Conservation (phyloP, 2,888 invertebrate species). For the Drosophila quasianomalipes region DNA sequence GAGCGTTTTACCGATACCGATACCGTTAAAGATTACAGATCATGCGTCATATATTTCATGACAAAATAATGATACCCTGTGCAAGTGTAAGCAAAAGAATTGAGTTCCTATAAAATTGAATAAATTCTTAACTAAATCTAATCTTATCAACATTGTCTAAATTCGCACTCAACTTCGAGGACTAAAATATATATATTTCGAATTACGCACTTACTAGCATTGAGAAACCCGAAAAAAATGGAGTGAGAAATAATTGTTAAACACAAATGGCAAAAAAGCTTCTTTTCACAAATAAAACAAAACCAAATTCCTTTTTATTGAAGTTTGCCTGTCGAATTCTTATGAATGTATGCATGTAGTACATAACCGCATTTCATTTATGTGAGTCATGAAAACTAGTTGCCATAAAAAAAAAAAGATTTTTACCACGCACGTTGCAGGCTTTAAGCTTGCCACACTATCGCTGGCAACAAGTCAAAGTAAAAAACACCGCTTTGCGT, state of each 20-base stretch:
- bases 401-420: conserved; percentile 32
- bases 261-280: not conserved
- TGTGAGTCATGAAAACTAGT: conserved; percentile 46
- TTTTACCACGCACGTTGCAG: conserved; percentile 30
- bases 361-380: conserved; percentile 36
- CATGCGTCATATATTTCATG: not conserved
- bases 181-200: not conserved
- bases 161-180: not conserved
- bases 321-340: not conserved
- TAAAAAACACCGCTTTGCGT: not conserved
- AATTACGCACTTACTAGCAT: not conserved
- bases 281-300: not conserved
- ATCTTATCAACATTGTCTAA: conserved; percentile 19
- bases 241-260: not conserved
- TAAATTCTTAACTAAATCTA: conserved; percentile 2
- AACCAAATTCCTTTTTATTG: not conserved
- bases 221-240: not conserved
- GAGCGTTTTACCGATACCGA: not conserved
- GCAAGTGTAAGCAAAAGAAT: not conserved
- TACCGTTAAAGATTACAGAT: not conserved
- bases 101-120: conserved; percentile 1
- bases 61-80: not conserved
- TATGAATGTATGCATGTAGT: not conserved
- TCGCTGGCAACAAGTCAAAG: conserved; percentile 31
- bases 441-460: not conserved